Evolutionary conservation across 2,888 invertebrate species (phyloP).

Genomic region (Phragmatobia fuliginosa): DNA sequence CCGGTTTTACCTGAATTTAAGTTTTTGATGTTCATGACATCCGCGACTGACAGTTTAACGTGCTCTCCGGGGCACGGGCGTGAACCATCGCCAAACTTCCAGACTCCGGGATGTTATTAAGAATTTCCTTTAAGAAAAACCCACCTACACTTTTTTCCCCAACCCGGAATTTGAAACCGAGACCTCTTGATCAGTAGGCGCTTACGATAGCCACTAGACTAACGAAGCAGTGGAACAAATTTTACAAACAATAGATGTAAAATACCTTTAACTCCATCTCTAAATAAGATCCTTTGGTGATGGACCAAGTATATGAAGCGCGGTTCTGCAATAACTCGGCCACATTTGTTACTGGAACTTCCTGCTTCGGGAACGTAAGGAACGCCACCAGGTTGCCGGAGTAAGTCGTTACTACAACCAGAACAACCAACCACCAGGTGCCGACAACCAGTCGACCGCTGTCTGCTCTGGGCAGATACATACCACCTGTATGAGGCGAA

Average conservation of each 20-base stretch:
- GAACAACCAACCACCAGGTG: constrained; percentile 96
- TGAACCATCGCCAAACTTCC: no score
- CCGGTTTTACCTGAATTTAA: no score
- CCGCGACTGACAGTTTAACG: no score
- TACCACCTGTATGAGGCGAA: constrained; percentile 89
- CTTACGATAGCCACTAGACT: no score
- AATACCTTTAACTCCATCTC: constrained; percentile 85
- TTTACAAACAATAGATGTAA: not conserved
- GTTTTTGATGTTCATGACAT: no score
- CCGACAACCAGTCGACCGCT: constrained; percentile 95
- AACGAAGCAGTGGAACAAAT: no score
- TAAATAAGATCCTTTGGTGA: constrained; percentile 91
- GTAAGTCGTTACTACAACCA: constrained; percentile 96
- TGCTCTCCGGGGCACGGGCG: no score
- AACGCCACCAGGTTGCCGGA: constrained; percentile 97
- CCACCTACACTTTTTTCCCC: no score
- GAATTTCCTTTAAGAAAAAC: no score
- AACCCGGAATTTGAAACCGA: no score
- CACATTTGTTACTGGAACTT: constrained; percentile 90
- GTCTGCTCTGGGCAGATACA: constrained; percentile 94
- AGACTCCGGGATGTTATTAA: no score
- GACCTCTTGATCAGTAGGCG: no score
- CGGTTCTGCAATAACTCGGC: constrained; percentile 88
- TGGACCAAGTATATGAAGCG: constrained; percentile 90
- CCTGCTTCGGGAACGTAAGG: constrained; percentile 95